Conservation (phyloP, 2,888 invertebrate genomes). For the Tenthredo notha region DNA sequence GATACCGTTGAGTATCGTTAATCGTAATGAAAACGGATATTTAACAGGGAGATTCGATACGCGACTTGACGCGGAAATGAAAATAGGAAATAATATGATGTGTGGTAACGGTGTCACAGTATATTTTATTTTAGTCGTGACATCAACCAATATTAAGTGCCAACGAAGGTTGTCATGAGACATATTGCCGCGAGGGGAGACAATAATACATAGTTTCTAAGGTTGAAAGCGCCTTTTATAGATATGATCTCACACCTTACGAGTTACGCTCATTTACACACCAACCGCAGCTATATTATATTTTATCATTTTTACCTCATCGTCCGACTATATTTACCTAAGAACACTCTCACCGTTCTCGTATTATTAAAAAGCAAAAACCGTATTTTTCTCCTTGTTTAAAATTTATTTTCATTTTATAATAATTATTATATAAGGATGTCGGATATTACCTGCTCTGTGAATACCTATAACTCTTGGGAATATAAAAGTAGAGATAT, state of each 20-base stretch:
- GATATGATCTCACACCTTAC: conserved; percentile 69
- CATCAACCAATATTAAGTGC: conserved; percentile 70
- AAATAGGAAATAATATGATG: conserved; percentile 9
- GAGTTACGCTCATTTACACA: conserved; percentile 63
- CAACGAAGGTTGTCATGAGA: conserved; percentile 63
- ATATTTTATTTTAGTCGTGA: conserved; percentile 71
- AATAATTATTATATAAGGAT: not conserved
- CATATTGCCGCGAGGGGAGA: conserved; percentile 58
- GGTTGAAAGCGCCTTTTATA: conserved; percentile 64
- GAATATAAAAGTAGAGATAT: not conserved
- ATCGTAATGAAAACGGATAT: conserved; percentile 1
- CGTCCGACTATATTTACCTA: conserved; percentile 11
- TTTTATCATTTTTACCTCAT: conserved; percentile 32
- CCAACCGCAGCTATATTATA: not conserved
- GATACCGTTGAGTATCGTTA: not conserved
- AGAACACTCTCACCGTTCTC: not conserved
- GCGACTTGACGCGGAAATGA: conserved; percentile 22
- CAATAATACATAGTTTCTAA: conserved; percentile 57
- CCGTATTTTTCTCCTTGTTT: not conserved
- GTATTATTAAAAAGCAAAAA: not conserved
- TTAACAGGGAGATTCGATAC: not conserved
- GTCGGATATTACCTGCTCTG: not conserved
- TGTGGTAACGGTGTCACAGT: conserved; percentile 62
- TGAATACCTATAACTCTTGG: not conserved
- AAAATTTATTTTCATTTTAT: not conserved